phyloP scores from a whole-genome alignment of 2,888 invertebrate genomes.

The Leptogaster cylindrica region DNA sequence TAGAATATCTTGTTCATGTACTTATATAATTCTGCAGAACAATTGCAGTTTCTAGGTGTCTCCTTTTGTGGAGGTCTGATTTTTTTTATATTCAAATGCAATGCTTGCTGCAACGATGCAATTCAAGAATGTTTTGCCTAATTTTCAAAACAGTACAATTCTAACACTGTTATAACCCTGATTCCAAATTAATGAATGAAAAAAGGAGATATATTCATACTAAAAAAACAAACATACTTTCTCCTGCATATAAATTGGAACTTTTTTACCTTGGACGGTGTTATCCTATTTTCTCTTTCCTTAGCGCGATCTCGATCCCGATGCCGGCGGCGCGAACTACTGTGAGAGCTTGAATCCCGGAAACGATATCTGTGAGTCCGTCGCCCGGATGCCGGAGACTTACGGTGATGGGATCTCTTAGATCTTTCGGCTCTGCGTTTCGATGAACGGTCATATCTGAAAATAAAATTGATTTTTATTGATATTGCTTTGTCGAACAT shows the following conservation, averaged over 20 bases:
- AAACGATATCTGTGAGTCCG: conserved; percentile 71
- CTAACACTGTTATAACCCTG: conserved; percentile 7
- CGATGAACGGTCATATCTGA: conserved; percentile 70
- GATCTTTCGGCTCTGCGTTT: conserved; percentile 82
- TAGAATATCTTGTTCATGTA: too few relatives aligned
- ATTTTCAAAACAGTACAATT: background rate
- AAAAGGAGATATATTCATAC: conserved; percentile 36
- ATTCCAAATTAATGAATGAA: conserved; percentile 32
- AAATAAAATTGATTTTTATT: too few relatives aligned
- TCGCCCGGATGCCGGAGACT: conserved; percentile 78
- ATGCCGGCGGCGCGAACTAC: conserved; percentile 59
- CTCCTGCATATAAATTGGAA: conserved; percentile 56
- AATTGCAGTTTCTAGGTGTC: too few relatives aligned
- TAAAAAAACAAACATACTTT: conserved; percentile 38
- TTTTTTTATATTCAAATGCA: too few relatives aligned
- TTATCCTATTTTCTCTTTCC: conserved; percentile 59
- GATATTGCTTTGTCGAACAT: too few relatives aligned
- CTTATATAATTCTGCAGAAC: too few relatives aligned
- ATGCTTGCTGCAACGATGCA: too few relatives aligned
- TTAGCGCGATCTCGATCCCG: conserved; percentile 58
- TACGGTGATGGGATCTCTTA: conserved; percentile 83
- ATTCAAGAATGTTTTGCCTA: background rate
- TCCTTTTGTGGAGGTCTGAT: too few relatives aligned
- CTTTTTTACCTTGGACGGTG: conserved; percentile 62
- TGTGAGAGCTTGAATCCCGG: conserved; percentile 59